Base-by-base conservation (phyloP, 2,797 vertebrate species). In the Rousettus madagascariensis region DNA sequence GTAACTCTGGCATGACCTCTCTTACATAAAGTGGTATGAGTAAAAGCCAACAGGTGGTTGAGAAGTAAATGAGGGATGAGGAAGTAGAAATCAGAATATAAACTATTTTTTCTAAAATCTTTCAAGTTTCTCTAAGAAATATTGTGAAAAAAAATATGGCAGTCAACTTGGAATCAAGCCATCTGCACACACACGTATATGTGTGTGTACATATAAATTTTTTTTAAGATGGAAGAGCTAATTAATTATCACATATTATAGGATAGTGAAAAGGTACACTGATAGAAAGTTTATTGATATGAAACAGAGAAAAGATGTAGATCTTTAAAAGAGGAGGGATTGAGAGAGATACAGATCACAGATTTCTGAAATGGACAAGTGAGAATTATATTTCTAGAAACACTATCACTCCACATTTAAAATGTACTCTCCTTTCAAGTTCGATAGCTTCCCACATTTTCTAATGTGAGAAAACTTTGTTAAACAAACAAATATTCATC, bases 31-130 rank as follows among this genome's bases (percentile, higher is more conserved):
- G 8, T 77, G 20, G 1, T 55, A 36, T 69, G 33, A 69, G 20
- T 75, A 69, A 75, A 53, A 75, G 55, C 26, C n/a, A 36, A 17
- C 33, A 82, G 19, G 6, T 9, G 2, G 33, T 38, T 84, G 57
- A 84, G 36, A 75, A 55, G 43, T 89, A 41, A 49, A 43, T 33
- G 33, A 82, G 33, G 30, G 6, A 33, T 83, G 10, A 87, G 24
- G 36, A 69, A n/a, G 38, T 68, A 22, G 30, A 82, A 90, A 82
- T 90, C 63, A 86, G 24, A 30, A 84, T 16, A 68, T 61, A 69
- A 83, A n/a, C 15, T 38, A 2, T 22, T 66, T 59, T 85, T 59
- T 80, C 41, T 75, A 24, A 65, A 90, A 53, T 75, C 22, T 49
- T 79, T 38, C 16, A 33, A 86, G 43, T 57, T 66, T 72, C 79